Evolutionary conservation across 2,888 invertebrate genomes (phyloP).

Genomic region (Drosophila mimetica): DNA sequence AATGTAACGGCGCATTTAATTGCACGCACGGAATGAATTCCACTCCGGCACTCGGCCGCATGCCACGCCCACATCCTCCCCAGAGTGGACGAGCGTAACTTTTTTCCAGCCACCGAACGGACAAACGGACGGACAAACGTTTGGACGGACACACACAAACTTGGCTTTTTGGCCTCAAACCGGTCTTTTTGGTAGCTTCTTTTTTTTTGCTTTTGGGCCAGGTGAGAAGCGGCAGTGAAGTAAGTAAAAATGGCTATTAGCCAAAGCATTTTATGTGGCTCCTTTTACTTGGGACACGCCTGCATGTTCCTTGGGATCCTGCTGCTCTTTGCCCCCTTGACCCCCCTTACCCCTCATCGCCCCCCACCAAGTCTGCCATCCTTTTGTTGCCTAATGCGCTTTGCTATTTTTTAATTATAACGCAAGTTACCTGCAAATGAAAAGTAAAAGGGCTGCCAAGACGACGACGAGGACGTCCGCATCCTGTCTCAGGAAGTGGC

Average conservation of each 20-base stretch:
- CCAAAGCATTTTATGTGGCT: slow-evolving; percentile 78
- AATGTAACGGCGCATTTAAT: slow-evolving; percentile 81
- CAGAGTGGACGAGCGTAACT: slow-evolving; percentile 65
- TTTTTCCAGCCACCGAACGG: slow-evolving; percentile 33
- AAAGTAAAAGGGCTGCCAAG: slow-evolving; percentile 78
- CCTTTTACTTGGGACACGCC: slow-evolving; percentile 62
- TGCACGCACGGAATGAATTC: slow-evolving; percentile 75
- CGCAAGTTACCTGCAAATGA: slow-evolving; percentile 77
- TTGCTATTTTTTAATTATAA: slow-evolving; percentile 80
- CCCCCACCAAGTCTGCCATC: slow-evolving; percentile 52
- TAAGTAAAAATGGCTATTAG: slow-evolving; percentile 79
- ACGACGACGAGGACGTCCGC: slow-evolving; percentile 56
- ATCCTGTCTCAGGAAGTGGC: slow-evolving; percentile 59
- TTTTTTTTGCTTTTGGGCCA: slow-evolving; percentile 45
- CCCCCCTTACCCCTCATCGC: background rate
- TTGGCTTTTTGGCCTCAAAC: slow-evolving; percentile 74
- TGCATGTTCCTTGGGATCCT: slow-evolving; percentile 12
- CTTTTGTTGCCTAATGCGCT: slow-evolving; percentile 78
- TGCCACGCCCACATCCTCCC: slow-evolving; percentile 25
- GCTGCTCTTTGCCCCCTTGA: background rate
- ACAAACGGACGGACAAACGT: slow-evolving; percentile 14
- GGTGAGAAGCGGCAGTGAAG: slow-evolving; percentile 67
- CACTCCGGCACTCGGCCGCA: slow-evolving; percentile 38
- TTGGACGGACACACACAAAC: slow-evolving; percentile 52
- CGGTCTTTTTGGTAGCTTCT: slow-evolving; percentile 22